Conservation (phyloP, 1,140 invertebrate species). For the Sycophaga agraensis region DNA sequence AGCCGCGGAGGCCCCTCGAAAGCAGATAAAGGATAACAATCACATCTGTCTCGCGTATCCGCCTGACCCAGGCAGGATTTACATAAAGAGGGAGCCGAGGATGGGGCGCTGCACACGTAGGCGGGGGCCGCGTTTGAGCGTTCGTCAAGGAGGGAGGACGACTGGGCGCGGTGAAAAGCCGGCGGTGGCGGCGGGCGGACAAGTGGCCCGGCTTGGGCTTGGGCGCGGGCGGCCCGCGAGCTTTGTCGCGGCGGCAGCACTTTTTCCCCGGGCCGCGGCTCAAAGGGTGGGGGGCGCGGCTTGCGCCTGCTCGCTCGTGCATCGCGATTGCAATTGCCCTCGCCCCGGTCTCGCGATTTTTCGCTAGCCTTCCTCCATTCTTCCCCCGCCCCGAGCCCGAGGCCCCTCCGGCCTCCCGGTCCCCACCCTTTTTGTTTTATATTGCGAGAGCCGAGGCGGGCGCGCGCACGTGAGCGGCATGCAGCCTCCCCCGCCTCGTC, state of each 20-base stretch:
- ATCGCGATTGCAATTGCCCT: slow-evolving; percentile 15
- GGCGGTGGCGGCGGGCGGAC: background rate
- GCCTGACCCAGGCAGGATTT: background rate
- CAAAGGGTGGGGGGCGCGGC: background rate
- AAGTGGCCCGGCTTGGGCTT: background rate
- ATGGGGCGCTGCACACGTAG: no score
- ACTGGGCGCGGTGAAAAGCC: no score
- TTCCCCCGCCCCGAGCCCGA: background rate
- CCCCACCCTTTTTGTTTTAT: slow-evolving; percentile 13
- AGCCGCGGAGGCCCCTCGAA: background rate
- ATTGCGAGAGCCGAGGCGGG: slow-evolving; percentile 15
- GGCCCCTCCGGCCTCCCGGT: background rate
- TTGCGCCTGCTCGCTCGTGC: slow-evolving; percentile 16
- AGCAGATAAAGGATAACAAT: background rate
- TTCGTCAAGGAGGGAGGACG: no score
- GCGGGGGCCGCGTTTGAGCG: no score
- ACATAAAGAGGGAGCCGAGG: no score
- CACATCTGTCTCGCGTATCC: background rate
- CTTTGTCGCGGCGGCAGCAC: slow-evolving; percentile 17
- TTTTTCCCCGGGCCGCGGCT: background rate
- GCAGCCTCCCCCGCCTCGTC: background rate
- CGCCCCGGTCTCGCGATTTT: background rate
- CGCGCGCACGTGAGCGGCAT: slow-evolving; percentile 28
- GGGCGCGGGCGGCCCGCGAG: background rate
- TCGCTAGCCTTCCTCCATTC: background rate